Percentiles rank a stretch among this genome's conserved stretches.
Evolutionary conservation across 2,113 vertebrate species (phyloP).

Genomic region (Anhinga rufa): DNA sequence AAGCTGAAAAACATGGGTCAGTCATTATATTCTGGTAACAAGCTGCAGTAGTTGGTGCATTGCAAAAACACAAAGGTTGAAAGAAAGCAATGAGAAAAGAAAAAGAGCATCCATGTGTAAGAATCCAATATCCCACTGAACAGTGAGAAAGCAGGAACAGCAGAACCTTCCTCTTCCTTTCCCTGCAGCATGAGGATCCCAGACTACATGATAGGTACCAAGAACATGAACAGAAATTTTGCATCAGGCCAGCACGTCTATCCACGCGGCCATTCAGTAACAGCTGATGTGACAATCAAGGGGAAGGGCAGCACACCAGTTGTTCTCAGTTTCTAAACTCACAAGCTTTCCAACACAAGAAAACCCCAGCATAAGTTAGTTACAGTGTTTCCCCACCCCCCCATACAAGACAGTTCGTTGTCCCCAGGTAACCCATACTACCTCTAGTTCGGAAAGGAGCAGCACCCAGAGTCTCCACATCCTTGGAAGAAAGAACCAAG

Average conservation of each 20-base stretch:
- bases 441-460: background rate
- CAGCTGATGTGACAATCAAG: background rate
- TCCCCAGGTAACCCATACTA: background rate
- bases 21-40: background rate
- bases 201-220: background rate
- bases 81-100: background rate
- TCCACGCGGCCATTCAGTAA: background rate
- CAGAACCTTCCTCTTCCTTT: background rate
- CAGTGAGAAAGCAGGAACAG: background rate
- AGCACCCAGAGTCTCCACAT: background rate
- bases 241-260: background rate
- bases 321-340: background rate
- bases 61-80: background rate
- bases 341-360: background rate
- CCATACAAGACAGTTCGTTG: no score
- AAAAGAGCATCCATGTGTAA: background rate
- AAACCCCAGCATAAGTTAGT: background rate
- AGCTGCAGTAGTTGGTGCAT: background rate
- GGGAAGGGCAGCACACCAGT: background rate
- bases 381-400: background rate
- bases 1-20: background rate
- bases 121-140: background rate
- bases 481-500: background rate
- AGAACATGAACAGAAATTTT: background rate
- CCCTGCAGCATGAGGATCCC: background rate